These are phyloP conservation scores for Oscheius sp. DNA, from an alignment of 2,888 invertebrate species.

Conservation along the genomic window DNA sequence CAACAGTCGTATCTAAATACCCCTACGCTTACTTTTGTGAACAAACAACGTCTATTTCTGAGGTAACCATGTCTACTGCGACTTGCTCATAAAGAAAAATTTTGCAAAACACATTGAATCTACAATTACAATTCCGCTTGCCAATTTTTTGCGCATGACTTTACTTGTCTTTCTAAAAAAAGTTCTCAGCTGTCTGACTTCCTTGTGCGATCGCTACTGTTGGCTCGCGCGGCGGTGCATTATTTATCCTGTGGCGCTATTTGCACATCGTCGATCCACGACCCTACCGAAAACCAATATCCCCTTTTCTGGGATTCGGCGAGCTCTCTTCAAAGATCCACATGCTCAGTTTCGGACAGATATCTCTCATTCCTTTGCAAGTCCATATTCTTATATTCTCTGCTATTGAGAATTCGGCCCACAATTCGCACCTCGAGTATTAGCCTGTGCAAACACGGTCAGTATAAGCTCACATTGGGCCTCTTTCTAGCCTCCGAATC, in stretches of 20 bases:
- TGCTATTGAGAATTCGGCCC: not conserved
- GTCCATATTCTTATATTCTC: not conserved
- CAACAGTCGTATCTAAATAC: too few species aligned
- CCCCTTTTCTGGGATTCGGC: constrained; percentile 18
- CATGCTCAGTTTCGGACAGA: not conserved
- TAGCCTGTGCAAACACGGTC: constrained; percentile 24
- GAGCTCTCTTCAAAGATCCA: not conserved
- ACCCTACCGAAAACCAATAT: constrained; percentile 35
- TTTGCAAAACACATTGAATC: too few species aligned
- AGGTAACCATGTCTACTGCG: too few species aligned
- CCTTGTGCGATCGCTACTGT: constrained; percentile 35
- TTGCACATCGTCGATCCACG: constrained; percentile 37
- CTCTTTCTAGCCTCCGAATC: not conserved
- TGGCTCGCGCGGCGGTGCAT: constrained; percentile 35
- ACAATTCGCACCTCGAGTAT: constrained; percentile 21
- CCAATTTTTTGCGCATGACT: too few species aligned
- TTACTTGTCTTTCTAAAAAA: too few species aligned
- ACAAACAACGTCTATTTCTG: too few species aligned
- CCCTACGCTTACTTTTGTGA: too few species aligned
- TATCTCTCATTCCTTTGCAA: not conserved
- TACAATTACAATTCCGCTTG: too few species aligned
- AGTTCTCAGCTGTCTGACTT: constrained; percentile 15
- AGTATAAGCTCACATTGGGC: constrained; percentile 8
- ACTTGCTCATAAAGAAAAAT: too few species aligned
- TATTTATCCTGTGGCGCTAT: constrained; percentile 34